These are phyloP conservation scores for Cataglyphis livida DNA, from an alignment of 2,888 invertebrate species.

Conservation along the genomic window DNA sequence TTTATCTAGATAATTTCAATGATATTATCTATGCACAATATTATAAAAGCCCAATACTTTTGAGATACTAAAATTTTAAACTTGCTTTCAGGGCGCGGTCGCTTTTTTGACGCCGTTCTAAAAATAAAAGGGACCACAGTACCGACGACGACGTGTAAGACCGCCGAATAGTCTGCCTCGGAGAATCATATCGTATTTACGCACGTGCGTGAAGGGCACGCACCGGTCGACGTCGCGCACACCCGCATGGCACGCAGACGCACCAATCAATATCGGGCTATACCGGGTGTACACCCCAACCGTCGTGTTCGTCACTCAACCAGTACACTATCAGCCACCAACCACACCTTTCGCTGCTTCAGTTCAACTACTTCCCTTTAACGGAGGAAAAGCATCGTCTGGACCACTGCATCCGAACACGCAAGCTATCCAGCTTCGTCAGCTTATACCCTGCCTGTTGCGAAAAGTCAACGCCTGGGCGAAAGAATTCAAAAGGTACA, in stretches of 20 bases:
- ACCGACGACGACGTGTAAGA: neutral
- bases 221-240: constrained; percentile 56
- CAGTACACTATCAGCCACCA: constrained; percentile 70
- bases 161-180: constrained; percentile 7
- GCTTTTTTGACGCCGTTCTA: constrained; percentile 21
- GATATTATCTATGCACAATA: too few relatives aligned
- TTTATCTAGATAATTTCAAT: too few relatives aligned
- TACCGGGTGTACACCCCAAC: constrained; percentile 70
- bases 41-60: neutral
- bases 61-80: neutral
- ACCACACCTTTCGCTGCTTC: constrained; percentile 70
- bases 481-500: constrained; percentile 25
- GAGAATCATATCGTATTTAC: constrained; percentile 23
- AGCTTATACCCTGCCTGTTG: neutral
- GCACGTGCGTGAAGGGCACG: constrained; percentile 48
- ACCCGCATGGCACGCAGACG: constrained; percentile 70
- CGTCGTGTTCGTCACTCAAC: constrained; percentile 58
- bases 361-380: neutral
- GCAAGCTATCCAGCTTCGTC: neutral
- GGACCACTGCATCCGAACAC: neutral
- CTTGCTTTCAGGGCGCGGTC: constrained; percentile 8
- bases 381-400: neutral
- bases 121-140: constrained; percentile 42
- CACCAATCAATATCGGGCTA: constrained; percentile 75
- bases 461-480: neutral